These are phyloP conservation scores for Meles meles DNA, from an alignment of 2,113 vertebrate genomes.

Conservation along the genomic window DNA sequence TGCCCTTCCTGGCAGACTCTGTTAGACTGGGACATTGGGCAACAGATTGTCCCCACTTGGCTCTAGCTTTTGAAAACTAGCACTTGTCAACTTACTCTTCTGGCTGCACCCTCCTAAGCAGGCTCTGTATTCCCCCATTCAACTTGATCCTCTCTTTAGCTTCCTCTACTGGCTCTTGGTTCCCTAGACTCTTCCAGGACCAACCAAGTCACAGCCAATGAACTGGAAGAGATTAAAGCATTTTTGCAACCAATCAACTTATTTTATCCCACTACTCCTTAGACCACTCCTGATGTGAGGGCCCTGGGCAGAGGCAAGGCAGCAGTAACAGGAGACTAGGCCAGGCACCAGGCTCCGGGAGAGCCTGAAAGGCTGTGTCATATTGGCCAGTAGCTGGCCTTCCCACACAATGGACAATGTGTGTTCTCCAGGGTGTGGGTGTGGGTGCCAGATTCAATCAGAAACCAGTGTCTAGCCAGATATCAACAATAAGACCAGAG, in stretches of 20 bases:
- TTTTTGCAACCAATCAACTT: background rate
- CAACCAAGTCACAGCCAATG: background rate
- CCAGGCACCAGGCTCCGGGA: background rate
- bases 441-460: constrained; percentile 16
- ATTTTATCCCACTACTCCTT: background rate
- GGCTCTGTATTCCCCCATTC: background rate
- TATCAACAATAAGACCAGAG: background rate
- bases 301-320: background rate
- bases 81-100: background rate
- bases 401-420: constrained; percentile 21
- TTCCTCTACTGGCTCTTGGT: background rate
- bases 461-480: background rate
- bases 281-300: background rate
- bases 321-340: background rate
- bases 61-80: constrained; percentile 10
- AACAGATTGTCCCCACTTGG: background rate
- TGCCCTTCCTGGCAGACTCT: background rate
- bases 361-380: background rate
- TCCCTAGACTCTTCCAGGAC: background rate
- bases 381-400: background rate
- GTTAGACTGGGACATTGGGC: background rate
- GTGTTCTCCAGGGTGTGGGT: constrained; percentile 4
- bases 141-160: background rate
- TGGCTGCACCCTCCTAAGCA: background rate
- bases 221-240: background rate